These are phyloP conservation scores for Serranus cabrilla DNA, from an alignment of 2,797 vertebrate species.

Conservation along the genomic window DNA sequence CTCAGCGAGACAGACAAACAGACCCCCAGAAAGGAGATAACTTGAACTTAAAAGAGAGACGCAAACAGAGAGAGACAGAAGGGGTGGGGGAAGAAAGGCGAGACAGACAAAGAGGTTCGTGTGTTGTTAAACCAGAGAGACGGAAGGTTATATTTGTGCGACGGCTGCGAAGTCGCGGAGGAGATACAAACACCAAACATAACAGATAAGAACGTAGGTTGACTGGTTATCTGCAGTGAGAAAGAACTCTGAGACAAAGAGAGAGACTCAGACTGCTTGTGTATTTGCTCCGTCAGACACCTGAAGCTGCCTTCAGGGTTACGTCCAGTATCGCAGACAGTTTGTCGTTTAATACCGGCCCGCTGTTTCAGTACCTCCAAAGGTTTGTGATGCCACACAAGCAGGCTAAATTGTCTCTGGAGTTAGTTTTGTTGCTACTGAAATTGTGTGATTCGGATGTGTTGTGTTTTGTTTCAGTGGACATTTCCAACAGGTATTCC, in stretches of 20 bases:
- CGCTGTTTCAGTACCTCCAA: conserved; percentile 22
- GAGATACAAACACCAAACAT: conserved; percentile 68
- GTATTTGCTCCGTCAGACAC: conserved; percentile 46
- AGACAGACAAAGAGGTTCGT: conserved; percentile 46
- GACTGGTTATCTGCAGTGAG: conserved; percentile 63
- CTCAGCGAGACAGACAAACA: conserved; percentile 36
- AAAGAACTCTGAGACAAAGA: conserved; percentile 49
- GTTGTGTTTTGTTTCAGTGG: background rate
- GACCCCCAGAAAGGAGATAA: conserved; percentile 44
- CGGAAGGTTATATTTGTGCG: conserved; percentile 56
- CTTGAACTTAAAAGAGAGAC: conserved; percentile 56
- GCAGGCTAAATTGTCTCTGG: conserved; percentile 17
- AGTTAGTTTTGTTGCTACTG: conserved; percentile 5
- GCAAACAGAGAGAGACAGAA: conserved; percentile 24
- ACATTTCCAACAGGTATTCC: conserved; percentile 21
- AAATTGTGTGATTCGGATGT: conserved; percentile 21
- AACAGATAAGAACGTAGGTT: conserved; percentile 62
- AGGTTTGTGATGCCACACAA: background rate
- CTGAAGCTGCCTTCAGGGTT: conserved; percentile 44
- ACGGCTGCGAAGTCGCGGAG: conserved; percentile 39
- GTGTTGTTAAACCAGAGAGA: conserved; percentile 50
- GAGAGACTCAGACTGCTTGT: conserved; percentile 17
- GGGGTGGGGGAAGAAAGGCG: conserved; percentile 1
- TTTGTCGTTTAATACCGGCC: conserved; percentile 14
- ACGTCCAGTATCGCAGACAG: conserved; percentile 12